A percentile compares a stretch with the other conserved stretches of the same genome.
These are phyloP conservation scores for Corydoras maculifer DNA, from an alignment of 2,113 vertebrate species.

Conservation along the genomic window DNA sequence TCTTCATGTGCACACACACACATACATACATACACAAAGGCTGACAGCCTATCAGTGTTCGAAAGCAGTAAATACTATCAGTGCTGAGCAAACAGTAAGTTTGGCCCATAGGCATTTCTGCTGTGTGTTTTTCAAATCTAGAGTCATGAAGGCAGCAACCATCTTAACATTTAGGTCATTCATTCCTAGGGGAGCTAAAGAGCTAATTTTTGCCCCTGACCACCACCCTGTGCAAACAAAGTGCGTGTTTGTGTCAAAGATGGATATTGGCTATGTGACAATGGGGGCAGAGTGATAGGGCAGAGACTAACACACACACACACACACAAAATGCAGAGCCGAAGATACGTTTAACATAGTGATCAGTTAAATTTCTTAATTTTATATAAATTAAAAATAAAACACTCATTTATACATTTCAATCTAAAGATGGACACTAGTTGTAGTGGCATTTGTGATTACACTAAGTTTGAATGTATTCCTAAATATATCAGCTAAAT, in stretches of 20 bases:
- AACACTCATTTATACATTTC: no score
- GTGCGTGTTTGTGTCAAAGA: conserved; percentile 22
- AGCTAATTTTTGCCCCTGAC: conserved; percentile 18
- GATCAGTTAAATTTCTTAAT: background rate
- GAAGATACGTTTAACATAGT: background rate
- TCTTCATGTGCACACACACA: conserved; percentile 2
- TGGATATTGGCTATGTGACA: conserved; percentile 12
- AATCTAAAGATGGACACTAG: no score
- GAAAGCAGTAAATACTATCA: conserved; percentile 33
- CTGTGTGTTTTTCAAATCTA: conserved; percentile 35
- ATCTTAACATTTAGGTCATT: conserved; percentile 47
- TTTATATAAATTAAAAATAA: no score
- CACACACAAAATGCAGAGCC: conserved; percentile 1
- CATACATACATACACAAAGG: background rate
- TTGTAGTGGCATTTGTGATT: no score
- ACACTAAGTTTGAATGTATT: no score
- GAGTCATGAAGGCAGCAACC: conserved; percentile 11
- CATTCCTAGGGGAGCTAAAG: conserved; percentile 19
- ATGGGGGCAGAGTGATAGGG: conserved; percentile 17
- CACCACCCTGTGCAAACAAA: conserved; percentile 55
- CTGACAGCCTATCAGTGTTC: conserved; percentile 24
- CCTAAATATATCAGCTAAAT: background rate
- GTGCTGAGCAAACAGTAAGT: conserved; percentile 36
- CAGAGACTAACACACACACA: conserved; percentile 10
- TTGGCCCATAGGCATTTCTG: conserved; percentile 24